A percentile compares a stretch with the other conserved stretches of the same genome.
Conservation (phyloP, 2,113 vertebrate species). For the Ibidorhyncha struthersii region DNA sequence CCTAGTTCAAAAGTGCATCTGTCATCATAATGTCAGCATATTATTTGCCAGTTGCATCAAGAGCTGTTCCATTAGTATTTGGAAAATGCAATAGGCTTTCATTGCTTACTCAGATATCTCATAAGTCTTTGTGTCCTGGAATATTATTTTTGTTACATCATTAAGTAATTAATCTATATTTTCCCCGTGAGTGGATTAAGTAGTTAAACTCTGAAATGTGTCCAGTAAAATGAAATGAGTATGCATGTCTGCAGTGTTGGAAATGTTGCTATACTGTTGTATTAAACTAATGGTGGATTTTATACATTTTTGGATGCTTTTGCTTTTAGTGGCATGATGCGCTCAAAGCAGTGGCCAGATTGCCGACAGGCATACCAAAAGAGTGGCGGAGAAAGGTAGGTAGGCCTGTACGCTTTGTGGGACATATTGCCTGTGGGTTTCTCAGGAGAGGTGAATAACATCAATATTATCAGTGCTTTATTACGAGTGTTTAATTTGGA, state of each 20-base stretch:
- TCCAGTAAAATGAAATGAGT: neutral
- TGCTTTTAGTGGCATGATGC: slow-evolving; percentile 94
- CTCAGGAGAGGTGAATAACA: neutral
- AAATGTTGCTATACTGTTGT: neutral
- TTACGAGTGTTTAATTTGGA: neutral
- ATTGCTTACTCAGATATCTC: neutral
- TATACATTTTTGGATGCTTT: neutral
- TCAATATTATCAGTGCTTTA: neutral
- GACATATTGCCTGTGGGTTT: neutral
- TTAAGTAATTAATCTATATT: neutral
- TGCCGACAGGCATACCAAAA: slow-evolving; percentile 94
- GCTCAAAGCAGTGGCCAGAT: slow-evolving; percentile 92
- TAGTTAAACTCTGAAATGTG: neutral
- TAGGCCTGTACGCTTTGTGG: neutral
- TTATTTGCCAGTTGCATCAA: neutral
- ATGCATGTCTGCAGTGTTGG: neutral
- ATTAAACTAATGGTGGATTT: neutral
- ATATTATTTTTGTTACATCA: neutral
- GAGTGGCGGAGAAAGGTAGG: slow-evolving; percentile 95
- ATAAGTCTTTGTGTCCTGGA: neutral
- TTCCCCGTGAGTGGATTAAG: neutral
- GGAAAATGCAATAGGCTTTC: neutral
- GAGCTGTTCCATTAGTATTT: neutral
- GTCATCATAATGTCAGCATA: neutral
- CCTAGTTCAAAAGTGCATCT: neutral